Evolutionary conservation across 2,113 vertebrate genomes (phyloP).

Genomic region (Kryptolebias marmoratus): DNA sequence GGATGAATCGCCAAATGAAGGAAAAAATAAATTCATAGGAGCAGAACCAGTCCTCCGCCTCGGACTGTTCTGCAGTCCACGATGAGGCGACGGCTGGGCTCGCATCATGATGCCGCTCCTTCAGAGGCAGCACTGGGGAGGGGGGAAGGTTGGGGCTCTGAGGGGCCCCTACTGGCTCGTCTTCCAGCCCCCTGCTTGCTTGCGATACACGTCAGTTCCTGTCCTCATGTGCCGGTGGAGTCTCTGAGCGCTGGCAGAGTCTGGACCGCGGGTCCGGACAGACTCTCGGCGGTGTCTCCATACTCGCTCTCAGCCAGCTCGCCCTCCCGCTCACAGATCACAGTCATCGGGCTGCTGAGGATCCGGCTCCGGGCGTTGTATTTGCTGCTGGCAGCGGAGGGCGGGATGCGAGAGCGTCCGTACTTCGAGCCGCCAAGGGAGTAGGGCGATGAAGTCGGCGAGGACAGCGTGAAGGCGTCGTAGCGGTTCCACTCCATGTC

Average conservation of each 20-base stretch:
- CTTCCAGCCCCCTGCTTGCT: slow-evolving; percentile 32
- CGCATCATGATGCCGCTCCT: slow-evolving; percentile 38
- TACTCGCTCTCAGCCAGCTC: slow-evolving; percentile 83
- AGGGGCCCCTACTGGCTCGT: slow-evolving; percentile 36
- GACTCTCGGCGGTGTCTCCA: slow-evolving; percentile 52
- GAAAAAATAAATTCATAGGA: slow-evolving; percentile 36
- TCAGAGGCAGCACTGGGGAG: slow-evolving; percentile 12
- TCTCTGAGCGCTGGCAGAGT: slow-evolving; percentile 57
- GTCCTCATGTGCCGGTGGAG: slow-evolving; percentile 79
- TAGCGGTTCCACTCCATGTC: slow-evolving; percentile 89
- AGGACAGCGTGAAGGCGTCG: slow-evolving; percentile 86
- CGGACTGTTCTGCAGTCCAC: slow-evolving; percentile 40
- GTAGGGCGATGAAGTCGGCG: slow-evolving; percentile 64
- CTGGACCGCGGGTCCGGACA: slow-evolving; percentile 14
- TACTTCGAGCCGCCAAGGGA: slow-evolving; percentile 84
- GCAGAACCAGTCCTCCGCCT: slow-evolving; percentile 54
- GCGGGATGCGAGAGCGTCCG: slow-evolving; percentile 90
- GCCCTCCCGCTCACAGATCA: slow-evolving; percentile 95
- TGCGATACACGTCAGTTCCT: slow-evolving; percentile 34
- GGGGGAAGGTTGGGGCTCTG: slow-evolving; percentile 27
- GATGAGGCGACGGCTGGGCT: slow-evolving; percentile 32
- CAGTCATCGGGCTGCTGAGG: slow-evolving; percentile 98
- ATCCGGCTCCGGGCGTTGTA: slow-evolving; percentile 91
- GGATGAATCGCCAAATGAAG: slow-evolving; percentile 24
- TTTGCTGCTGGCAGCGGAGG: slow-evolving; percentile 95